Evolutionary conservation across 1,140 invertebrate species (phyloP).

Genomic region (Drosophila mayri): DNA sequence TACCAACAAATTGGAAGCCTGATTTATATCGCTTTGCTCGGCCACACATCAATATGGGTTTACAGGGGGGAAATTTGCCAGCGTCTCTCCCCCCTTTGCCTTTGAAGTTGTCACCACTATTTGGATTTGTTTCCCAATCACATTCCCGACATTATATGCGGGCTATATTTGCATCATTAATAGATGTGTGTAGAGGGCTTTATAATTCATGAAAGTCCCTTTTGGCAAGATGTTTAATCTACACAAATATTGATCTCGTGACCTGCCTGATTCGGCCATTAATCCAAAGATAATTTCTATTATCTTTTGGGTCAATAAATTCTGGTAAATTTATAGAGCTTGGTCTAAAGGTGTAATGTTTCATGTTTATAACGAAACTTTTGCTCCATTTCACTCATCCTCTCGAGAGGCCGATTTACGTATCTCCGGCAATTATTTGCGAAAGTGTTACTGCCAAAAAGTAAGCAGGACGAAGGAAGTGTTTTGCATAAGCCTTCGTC

Average conservation of each 20-base stretch:
- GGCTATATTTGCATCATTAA: slow-evolving; percentile 10
- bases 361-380: not conserved
- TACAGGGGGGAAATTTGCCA: not conserved
- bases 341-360: not conserved
- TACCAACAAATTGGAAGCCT: slow-evolving; percentile 27
- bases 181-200: slow-evolving; percentile 1
- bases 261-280: not conserved
- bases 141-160: slow-evolving; percentile 16
- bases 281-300: slow-evolving; percentile 2
- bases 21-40: slow-evolving; percentile 27
- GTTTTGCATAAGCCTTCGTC: slow-evolving; percentile 63
- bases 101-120: slow-evolving; percentile 9
- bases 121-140: slow-evolving; percentile 20
- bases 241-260: slow-evolving; percentile 4
- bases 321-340: slow-evolving; percentile 3
- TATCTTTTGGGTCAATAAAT: not conserved
- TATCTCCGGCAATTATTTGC: slow-evolving; percentile 57
- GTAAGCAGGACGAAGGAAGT: slow-evolving; percentile 49
- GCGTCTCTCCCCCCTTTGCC: not conserved
- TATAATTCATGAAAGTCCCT: slow-evolving; percentile 3
- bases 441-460: slow-evolving; percentile 39
- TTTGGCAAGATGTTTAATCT: slow-evolving; percentile 7
- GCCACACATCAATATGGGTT: slow-evolving; percentile 3
- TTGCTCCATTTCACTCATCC: slow-evolving; percentile 32
- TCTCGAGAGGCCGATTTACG: slow-evolving; percentile 23